These are phyloP conservation scores for Ibidorhyncha struthersii DNA, from an alignment of 2,113 vertebrate species.

Conservation along the genomic window DNA sequence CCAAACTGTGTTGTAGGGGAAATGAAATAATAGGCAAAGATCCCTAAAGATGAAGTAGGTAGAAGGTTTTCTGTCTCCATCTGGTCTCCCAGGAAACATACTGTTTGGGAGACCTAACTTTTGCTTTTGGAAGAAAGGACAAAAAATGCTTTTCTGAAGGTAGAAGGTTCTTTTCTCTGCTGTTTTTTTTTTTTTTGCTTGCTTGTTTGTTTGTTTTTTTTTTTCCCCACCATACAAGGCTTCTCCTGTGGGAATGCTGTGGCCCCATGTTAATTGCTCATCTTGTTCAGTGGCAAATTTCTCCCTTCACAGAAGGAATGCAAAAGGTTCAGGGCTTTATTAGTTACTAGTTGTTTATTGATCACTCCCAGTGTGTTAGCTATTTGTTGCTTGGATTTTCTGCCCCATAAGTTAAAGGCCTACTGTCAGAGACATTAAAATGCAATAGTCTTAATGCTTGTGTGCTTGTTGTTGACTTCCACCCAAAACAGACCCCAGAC, in stretches of 20 bases:
- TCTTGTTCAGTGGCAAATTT: slow-evolving; percentile 13
- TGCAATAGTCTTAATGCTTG: not conserved
- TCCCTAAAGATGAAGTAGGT: not conserved
- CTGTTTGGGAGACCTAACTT: not conserved
- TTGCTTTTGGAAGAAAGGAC: not conserved
- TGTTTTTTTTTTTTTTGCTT: not conserved
- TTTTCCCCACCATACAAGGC: not conserved
- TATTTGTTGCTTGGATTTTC: slow-evolving; percentile 19
- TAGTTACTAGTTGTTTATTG: slow-evolving; percentile 49
- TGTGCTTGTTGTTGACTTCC: not conserved
- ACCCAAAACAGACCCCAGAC: not conserved
- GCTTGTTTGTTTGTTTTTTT: not conserved
- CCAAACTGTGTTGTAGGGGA: not conserved
- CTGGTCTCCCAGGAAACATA: not conserved
- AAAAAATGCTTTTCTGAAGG: not conserved
- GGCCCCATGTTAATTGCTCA: slow-evolving; percentile 8
- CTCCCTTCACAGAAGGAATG: not conserved
- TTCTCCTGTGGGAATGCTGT: not conserved
- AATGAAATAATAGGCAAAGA: not conserved
- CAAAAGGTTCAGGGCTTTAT: slow-evolving; percentile 37
- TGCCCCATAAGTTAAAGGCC: slow-evolving; percentile 20
- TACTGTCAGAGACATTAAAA: not conserved
- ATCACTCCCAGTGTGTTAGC: slow-evolving; percentile 1
- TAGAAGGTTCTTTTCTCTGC: not conserved
- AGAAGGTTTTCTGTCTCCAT: not conserved